Evolutionary conservation across 2,113 vertebrate species (phyloP).

Genomic region (Ceyx margarethae): DNA sequence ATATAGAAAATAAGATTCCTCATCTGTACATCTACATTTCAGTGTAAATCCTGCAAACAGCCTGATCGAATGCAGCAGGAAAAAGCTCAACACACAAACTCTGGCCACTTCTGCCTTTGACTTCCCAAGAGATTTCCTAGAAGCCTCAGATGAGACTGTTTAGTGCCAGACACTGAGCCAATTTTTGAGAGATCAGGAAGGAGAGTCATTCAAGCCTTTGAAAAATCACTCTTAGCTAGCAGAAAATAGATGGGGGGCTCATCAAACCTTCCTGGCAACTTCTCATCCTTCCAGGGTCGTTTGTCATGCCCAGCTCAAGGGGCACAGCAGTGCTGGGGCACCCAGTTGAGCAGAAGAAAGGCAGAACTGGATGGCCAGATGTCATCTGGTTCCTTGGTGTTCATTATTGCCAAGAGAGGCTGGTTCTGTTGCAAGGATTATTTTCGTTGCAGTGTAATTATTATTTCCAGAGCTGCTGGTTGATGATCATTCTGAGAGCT

Average conservation of each 20-base stretch:
- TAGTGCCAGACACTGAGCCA: background rate
- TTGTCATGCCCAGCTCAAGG: background rate
- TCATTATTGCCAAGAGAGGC: conserved; percentile 13
- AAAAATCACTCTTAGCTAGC: background rate
- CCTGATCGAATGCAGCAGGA: conserved; percentile 12
- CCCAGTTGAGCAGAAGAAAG: conserved; percentile 20
- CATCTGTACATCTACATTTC: background rate
- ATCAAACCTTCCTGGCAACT: conserved; percentile 24
- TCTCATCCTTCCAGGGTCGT: background rate
- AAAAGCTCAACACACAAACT: background rate
- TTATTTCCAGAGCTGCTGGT: conserved; percentile 32
- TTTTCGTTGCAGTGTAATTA: conserved; percentile 19
- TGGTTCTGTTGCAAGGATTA: conserved; percentile 6
- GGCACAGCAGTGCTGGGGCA: background rate
- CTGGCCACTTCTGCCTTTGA: background rate
- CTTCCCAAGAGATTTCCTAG: background rate
- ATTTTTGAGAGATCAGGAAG: background rate
- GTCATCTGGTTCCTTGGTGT: conserved; percentile 37
- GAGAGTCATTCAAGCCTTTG: background rate
- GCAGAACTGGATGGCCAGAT: conserved; percentile 15
- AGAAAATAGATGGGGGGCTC: background rate
- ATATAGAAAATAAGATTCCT: conserved; percentile 9
- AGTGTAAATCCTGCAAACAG: conserved; percentile 23
- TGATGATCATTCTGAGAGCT: conserved; percentile 16
- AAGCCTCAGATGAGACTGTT: background rate